Percentiles rank a stretch among this genome's conserved stretches.
phyloP scores from a whole-genome alignment of 23 tunicate species.

The Halocynthia roretzi region DNA sequence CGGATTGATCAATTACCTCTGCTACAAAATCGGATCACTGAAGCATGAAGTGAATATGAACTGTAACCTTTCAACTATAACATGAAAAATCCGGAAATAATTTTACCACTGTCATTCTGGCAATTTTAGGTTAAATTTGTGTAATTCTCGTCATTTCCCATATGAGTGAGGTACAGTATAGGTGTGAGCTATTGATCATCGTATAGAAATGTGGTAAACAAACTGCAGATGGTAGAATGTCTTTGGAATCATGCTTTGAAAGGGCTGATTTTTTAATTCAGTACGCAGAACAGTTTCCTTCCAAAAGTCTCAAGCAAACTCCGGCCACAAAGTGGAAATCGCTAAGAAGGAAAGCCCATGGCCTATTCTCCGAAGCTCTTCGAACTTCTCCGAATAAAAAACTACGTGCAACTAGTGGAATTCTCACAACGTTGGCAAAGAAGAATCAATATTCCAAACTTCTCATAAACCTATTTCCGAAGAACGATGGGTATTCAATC shows the following conservation, averaged over 20 bases:
- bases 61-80: no score
- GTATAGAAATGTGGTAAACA: background rate
- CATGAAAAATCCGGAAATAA: no score
- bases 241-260: conserved; percentile 8
- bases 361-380: conserved; percentile 5
- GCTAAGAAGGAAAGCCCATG: conserved; percentile 2
- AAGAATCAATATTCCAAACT: conserved; percentile 9
- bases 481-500: conserved; percentile 64
- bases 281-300: conserved; percentile 16
- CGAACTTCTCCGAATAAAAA: background rate
- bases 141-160: no score
- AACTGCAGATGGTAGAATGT: no score
- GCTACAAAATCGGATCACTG: no score
- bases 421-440: background rate
- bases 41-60: no score
- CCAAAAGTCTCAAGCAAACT: background rate
- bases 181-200: background rate
- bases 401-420: background rate
- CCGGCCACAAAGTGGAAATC: conserved; percentile 22
- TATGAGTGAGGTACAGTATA: no score
- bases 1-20: no score
- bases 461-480: conserved; percentile 75
- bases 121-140: no score
- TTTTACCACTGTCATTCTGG: no score
- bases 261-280: conserved; percentile 13